A percentile compares a stretch with the other conserved stretches of the same genome.
These are phyloP conservation scores for Craterocephalus amniculus DNA, from an alignment of 2,797 vertebrate genomes.

Conservation along the genomic window DNA sequence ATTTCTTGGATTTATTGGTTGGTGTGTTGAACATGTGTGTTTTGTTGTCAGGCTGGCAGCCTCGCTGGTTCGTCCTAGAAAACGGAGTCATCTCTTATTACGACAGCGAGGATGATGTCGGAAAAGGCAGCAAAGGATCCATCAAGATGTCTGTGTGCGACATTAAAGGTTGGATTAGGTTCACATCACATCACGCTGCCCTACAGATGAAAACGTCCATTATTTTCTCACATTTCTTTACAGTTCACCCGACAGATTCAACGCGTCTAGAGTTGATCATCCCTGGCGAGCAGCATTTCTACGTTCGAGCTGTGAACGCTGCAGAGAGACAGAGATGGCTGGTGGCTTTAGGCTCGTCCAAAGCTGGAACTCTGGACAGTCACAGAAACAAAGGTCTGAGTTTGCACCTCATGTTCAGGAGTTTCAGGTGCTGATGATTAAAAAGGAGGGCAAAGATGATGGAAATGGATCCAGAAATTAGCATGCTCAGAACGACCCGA, in stretches of 20 bases:
- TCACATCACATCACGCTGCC: rapidly evolving
- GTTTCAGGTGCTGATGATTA: too few relatives aligned
- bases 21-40: rapidly evolving
- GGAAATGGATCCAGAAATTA: too few relatives aligned
- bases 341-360: constrained; percentile 94
- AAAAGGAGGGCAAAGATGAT: too few relatives aligned
- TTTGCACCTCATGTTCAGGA: too few relatives aligned
- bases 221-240: background rate
- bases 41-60: constrained; percentile 90
- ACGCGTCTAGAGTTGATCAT: constrained; percentile 95
- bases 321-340: constrained; percentile 96
- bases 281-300: constrained; percentile 97
- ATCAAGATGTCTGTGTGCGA: constrained; percentile 99
- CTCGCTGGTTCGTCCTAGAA: constrained; percentile 95
- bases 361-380: constrained; percentile 92
- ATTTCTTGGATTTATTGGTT: too few relatives aligned
- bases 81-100: constrained; percentile 96
- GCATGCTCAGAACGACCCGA: too few relatives aligned
- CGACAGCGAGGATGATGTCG: constrained; percentile 96
- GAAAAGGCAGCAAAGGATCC: constrained; percentile 97
- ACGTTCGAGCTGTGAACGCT: constrained; percentile 94
- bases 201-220: background rate
- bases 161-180: constrained; percentile 88
- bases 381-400: constrained; percentile 92
- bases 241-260: constrained; percentile 92